Evolutionary conservation across 92 coral and sea anemone species (phyloP).

Genomic region (Umimayanthus chanpuru): DNA sequence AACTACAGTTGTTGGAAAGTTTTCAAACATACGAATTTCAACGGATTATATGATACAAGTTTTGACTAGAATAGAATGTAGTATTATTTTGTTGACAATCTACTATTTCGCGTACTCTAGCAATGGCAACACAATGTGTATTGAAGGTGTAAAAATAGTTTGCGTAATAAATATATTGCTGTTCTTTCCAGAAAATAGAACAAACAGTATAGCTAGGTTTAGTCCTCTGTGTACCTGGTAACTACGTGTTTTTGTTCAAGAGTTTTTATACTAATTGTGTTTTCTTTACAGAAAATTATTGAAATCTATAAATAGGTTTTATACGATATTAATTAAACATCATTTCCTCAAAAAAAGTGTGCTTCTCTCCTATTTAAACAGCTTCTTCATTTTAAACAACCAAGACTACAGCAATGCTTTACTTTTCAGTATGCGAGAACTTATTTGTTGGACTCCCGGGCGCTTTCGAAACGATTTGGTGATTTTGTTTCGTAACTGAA

Average conservation of each 20-base stretch:
- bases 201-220: not conserved
- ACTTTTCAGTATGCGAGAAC: no score
- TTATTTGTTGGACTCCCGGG: no score
- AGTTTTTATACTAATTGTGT: not conserved
- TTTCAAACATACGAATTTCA: no score
- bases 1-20: no score
- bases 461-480: no score
- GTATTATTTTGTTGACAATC: not conserved
- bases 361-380: no score
- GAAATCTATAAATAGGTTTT: slow-evolving; percentile 16
- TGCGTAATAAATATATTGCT: not conserved
- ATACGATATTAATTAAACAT: slow-evolving; percentile 18
- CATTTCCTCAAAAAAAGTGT: not conserved
- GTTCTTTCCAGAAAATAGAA: not conserved
- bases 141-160: not conserved
- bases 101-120: not conserved
- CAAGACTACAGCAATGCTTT: not conserved
- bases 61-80: not conserved
- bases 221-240: not conserved
- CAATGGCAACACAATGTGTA: not conserved
- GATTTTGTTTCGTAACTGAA: no score
- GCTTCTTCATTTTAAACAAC: no score
- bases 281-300: not conserved
- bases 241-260: not conserved
- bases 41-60: not conserved